Evolutionary conservation across 2,888 invertebrate genomes (phyloP), one percentile per base, ranked within the genome.

Genomic region (Eristalis intricaria): DNA sequence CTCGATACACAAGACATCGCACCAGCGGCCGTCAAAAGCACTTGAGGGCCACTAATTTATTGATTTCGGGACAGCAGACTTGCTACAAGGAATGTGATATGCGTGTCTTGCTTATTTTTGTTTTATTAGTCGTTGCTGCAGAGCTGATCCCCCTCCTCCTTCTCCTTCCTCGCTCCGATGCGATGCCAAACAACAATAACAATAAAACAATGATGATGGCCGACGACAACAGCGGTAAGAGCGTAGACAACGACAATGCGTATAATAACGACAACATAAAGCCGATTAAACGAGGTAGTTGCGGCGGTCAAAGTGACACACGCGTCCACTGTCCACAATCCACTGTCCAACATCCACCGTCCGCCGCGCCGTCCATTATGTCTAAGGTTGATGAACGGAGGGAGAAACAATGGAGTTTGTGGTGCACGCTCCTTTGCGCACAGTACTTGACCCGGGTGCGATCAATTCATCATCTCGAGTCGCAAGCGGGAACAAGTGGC

Each of bases 1-100:
- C 69, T 73, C 76, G 68, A 81, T 76, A 68, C 40, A 77, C 58
- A 81, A 69, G 50, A 50, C 73, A 76, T 76, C 64, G 68, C 81
- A 76, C 81, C 71, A 73, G 56, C 58, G 58, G 19, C 75, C 58
- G 73, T 77, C 76, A 73, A 81, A 82, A 82, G 77, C 85, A 85
- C 85, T 85, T 85, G 77, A 81, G 76, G 71, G 64, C 32, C 29
- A 66, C 82, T 77, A 85, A 85, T 85, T 81, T 85, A 81, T 85
- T 82, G 85, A 79, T 79, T 73, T 66, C 79, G 40, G 38, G 50
- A 43, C 50, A 69, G 26, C 23, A 60, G 60, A 60, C 60, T 26
- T 26, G 60, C 60, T 58, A 26, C 50, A 63, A 58, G 15, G 38
- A 78, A 70, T 56, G 77, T 56, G 69, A 78, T 78, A 77, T 69